phyloP scores from a whole-genome alignment of 2,797 vertebrate genomes.

The Nannoperca australis region DNA sequence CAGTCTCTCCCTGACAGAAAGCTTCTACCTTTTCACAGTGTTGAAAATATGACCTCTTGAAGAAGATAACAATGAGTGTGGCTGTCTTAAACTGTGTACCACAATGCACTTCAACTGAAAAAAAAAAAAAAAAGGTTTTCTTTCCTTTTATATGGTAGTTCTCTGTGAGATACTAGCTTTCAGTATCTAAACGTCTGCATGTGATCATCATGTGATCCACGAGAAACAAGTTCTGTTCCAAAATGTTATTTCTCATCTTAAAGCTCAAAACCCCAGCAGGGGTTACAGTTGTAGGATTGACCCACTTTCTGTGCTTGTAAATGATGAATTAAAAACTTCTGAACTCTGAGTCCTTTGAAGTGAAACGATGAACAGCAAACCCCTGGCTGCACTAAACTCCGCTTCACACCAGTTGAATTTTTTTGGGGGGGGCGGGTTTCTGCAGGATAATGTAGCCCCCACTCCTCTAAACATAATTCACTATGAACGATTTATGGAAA shows the following conservation, averaged over 20 bases:
- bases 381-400: constrained; percentile 47
- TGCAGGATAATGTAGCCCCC: constrained; percentile 18
- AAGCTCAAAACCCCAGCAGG: constrained; percentile 31
- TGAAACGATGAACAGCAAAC: constrained; percentile 51
- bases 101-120: not conserved
- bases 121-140: not conserved
- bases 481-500: not conserved
- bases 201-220: constrained; percentile 18
- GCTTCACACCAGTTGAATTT: constrained; percentile 38
- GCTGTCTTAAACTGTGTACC: constrained; percentile 6
- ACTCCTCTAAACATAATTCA: constrained; percentile 1
- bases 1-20: constrained; percentile 16
- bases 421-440: constrained; percentile 4
- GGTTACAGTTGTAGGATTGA: constrained; percentile 54
- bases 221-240: constrained; percentile 26
- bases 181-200: not conserved
- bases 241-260: constrained; percentile 49
- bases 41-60: constrained; percentile 1
- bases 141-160: not conserved
- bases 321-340: constrained; percentile 64
- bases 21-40: constrained; percentile 2
- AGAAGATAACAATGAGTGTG: not conserved
- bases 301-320: constrained; percentile 66
- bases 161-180: constrained; percentile 8
- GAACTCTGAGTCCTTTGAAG: constrained; percentile 67